Evolutionary conservation across 2,888 invertebrate genomes (phyloP), one percentile per base, ranked within the genome.

Genomic region (Lobophora halterata): DNA sequence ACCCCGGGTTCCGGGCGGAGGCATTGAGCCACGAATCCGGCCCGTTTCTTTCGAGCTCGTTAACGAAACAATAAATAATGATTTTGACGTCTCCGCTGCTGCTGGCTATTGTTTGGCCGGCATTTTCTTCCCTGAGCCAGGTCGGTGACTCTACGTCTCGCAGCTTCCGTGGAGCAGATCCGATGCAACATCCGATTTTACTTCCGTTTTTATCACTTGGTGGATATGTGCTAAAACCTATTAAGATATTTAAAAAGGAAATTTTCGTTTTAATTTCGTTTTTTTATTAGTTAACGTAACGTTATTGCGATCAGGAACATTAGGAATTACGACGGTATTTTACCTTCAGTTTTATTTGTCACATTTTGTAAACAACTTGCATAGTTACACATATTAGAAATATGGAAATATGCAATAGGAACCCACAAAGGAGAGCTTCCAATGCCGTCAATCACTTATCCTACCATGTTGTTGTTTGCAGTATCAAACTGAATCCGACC

Each of bases 51-150:
- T 70, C 65, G 58, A 63, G 76, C 79, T 81, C 79, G 80, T 81
- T 81, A 81, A 73, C 78, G 78, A 78, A 79, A 83, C 78, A 79
- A 83, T 81, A 81, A 80, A 79, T 79, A 81, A 82, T 80, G 74
- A 79, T 80, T 79, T 72, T 73, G 75, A 72, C 70, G 72, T 75
- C 71, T 66, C 68, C 62, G 61, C 65, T 62, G 63, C 58, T 71
- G 67, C 67, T 61, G 57, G 61, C 75, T 67, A 70, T 81, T 79
- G 79, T 82, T 70, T 61, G 54, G 54, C 62, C 58, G 62, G 76
- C 65, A 77, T 75, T 76, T 75, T 70, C 69, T 68, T 71, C 55
- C 55, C 55, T 54, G 56, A 63, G 58, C 54, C 58, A 58, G 61
- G 55, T 52, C 54, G 53, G 59, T 67, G 70, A 65, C 63, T 64